Evolutionary conservation across 2,888 invertebrate species (phyloP), one percentile per base, ranked within the genome.

Genomic region (Eutolmus rufibarbis): DNA sequence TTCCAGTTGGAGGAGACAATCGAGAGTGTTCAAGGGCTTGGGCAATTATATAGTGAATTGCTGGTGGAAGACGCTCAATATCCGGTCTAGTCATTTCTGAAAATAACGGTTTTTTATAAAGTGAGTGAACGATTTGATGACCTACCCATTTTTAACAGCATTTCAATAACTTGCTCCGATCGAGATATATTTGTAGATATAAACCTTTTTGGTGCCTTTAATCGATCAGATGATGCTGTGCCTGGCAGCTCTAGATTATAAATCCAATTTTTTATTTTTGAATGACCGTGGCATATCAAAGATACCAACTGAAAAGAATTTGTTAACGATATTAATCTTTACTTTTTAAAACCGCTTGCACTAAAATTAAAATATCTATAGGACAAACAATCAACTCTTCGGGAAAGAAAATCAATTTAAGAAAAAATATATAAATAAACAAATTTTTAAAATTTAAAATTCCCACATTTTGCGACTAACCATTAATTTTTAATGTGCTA

Each of bases 11-110:
- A 14, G 97, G 96, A 88, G 94, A 93, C 88, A 95, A 94, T 87
- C 96, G 94, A 88, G 96, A 96, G 89, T 94, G 93, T 91, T 96
- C 95, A 89, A 97, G 93, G 1, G 95, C 94, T 90, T 96, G 95
- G 87, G 95, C 94, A 14, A 97, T 92, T 19, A 96, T 94, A 19
- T 96, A 92, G 85, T 95, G 94, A 40, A 97, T 92, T 2, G 96
- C 95, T 12, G 95, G 93, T 0, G 96, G 96, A 84, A 96, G 92
- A n/a, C 94, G 94, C 88, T 95, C 95, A 34, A 96, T 92, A 88
- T 95, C 94, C 74, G 94, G 93, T 34, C 94, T 93, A 0, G 94
- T 94, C 89, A 96, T 93, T 14, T 90, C 90, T 90, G 51, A 0
- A 82, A 84, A 28, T 19, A 76, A 23, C 19, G 19, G 2, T 12